Base-by-base conservation (phyloP, 1,140 invertebrate species). In the Cryptotermes secundus region DNA sequence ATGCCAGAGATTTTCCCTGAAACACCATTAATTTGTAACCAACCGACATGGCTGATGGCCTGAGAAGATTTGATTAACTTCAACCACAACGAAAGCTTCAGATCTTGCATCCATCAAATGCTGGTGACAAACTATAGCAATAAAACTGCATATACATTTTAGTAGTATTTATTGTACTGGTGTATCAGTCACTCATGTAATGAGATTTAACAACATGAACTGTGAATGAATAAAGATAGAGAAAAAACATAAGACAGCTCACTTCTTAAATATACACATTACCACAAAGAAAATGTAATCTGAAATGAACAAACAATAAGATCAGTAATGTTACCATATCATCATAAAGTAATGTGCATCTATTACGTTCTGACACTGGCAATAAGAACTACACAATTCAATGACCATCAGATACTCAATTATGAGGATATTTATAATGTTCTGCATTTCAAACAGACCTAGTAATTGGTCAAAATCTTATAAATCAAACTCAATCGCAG, bases 351-450 rank as follows among this genome's bases (percentile, higher is more conserved):
- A 72, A 72, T n/a, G n/a, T 72, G 59, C 7, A 72, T 72, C 59
- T 72, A 72, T 72, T 72, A 72, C 31, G 26, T 10, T 72, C 26
- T 72, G 59, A 72, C 31, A 72, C 59, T 72, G n/a, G 59, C 59
- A 72, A 72, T 31, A 72, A 49, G 16, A 49, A 72, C 59, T 72
- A 72, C n/a, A 72, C 59, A 72, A 72, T 72, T n/a, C 26, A 72
- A 14, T 72, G 59, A 72, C n/a, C 59, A 72, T 49, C 59, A 72
- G 26, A 49, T 72, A 31, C 14, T 72, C n/a, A n/a, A 4, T 7
- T 72, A 1, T 10, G n/a, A 12, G 59, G 3, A 72, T 72, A 49
- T 72, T 72, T 72, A 72, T 72, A 72, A 72, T 31, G 26, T 7
- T 72, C 59, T 72, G 2, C 59, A 31, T 72, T 31, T 26, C 59